Conservation (phyloP, 2,888 invertebrate species). For the Nomada ferruginata region DNA sequence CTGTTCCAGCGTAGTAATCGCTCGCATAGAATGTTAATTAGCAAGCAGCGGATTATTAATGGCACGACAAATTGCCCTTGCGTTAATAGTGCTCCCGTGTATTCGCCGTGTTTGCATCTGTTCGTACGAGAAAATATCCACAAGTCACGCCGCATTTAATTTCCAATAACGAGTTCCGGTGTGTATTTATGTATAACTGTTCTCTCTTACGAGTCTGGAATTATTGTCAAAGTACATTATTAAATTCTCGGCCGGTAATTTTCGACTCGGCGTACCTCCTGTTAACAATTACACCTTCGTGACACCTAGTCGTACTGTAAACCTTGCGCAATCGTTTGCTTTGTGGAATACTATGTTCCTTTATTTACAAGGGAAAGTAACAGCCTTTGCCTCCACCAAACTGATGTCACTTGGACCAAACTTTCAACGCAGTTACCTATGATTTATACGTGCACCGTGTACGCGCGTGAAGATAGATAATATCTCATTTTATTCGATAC, state of each 20-base stretch:
- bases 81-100: conserved; percentile 22
- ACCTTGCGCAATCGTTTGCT: no score
- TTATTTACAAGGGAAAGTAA: not conserved
- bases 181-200: not conserved
- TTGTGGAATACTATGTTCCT: not conserved
- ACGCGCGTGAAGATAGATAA: not conserved
- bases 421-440: not conserved
- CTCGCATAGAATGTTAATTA: conserved; percentile 37
- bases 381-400: not conserved
- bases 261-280: no score
- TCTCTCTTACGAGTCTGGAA: not conserved
- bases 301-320: not conserved
- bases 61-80: conserved; percentile 35
- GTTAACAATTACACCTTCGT: no score
- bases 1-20: conserved; percentile 16
- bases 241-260: not conserved
- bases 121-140: not conserved
- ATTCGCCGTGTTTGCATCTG: conserved; percentile 6
- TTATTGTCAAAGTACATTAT: not conserved
- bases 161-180: not conserved
- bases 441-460: not conserved
- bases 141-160: conserved; percentile 24
- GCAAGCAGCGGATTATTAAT: conserved; percentile 44
- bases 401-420: not conserved
- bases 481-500: not conserved